Percentiles rank a stretch among this genome's conserved stretches.
phyloP scores from a whole-genome alignment of 2,888 invertebrate species.

The Meteorus cinctellus region DNA sequence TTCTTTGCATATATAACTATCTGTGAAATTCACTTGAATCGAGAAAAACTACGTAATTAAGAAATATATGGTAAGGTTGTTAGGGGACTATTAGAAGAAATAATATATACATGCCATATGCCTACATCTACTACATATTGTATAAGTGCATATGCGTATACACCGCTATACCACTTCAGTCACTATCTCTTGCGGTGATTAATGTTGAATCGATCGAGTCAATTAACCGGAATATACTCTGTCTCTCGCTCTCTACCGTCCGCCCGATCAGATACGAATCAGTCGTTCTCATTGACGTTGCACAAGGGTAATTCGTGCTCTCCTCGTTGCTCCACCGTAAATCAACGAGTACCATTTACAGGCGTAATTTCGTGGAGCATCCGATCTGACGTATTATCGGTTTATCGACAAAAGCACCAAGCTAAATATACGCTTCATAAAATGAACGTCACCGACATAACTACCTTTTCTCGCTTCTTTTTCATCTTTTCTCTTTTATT shows the following conservation, averaged over 20 bases:
- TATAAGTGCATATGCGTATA: constrained; percentile 3
- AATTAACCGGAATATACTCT: constrained; percentile 49
- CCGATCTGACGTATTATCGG: constrained; percentile 36
- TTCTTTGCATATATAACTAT: too few species aligned
- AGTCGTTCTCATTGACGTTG: constrained; percentile 39
- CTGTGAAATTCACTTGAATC: too few species aligned
- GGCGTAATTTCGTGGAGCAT: constrained; percentile 34
- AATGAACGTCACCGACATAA: constrained; percentile 23
- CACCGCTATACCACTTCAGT: constrained; percentile 17
- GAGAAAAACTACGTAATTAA: too few species aligned
- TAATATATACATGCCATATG: not conserved
- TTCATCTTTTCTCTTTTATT: not conserved
- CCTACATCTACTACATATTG: not conserved
- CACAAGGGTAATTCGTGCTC: constrained; percentile 31
- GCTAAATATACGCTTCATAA: constrained; percentile 20
- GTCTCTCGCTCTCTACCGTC: not conserved
- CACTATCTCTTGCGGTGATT: constrained; percentile 37
- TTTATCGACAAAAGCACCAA: constrained; percentile 22
- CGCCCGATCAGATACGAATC: constrained; percentile 47
- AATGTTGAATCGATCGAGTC: constrained; percentile 46
- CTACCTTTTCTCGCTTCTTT: not conserved
- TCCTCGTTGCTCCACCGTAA: constrained; percentile 25
- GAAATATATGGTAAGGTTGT: too few species aligned
- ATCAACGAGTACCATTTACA: constrained; percentile 25
- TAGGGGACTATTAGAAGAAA: too few species aligned